Evolutionary conservation across 1,140 invertebrate species (phyloP).

Genomic region (Caerostris extrusa): DNA sequence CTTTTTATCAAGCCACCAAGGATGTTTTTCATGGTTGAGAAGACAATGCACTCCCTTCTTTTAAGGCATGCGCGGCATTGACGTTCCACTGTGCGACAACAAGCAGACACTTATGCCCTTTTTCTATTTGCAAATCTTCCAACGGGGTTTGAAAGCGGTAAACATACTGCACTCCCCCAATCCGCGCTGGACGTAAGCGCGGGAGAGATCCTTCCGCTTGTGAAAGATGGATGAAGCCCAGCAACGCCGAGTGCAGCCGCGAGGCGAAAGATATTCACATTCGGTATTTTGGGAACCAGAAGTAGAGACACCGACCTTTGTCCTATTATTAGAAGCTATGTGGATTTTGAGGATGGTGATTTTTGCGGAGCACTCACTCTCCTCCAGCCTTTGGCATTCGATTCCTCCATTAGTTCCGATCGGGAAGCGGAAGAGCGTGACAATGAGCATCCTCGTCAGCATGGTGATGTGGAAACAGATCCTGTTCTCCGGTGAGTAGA

Average conservation of each 20-base stretch:
- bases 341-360: slow-evolving; percentile 29
- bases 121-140: no score
- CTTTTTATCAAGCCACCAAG: background rate
- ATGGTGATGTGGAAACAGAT: background rate
- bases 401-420: slow-evolving; percentile 45
- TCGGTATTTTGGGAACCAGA: slow-evolving; percentile 64
- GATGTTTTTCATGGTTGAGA: background rate
- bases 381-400: slow-evolving; percentile 22
- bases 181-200: background rate
- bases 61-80: no score
- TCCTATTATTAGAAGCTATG: slow-evolving; percentile 48
- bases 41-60: no score
- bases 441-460: background rate
- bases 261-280: slow-evolving; percentile 48
- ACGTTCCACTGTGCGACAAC: no score
- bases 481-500: background rate
- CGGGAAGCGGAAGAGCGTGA: background rate
- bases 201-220: background rate
- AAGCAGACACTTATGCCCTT: no score
- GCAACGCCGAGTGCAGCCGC: background rate
- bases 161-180: no score
- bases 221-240: slow-evolving; percentile 23
- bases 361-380: background rate
- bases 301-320: slow-evolving; percentile 43
- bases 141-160: no score